Percentiles rank a stretch among this genome's conserved stretches.
phyloP scores from a whole-genome alignment of 2,113 vertebrate genomes.

The Toxotes jaculatrix region DNA sequence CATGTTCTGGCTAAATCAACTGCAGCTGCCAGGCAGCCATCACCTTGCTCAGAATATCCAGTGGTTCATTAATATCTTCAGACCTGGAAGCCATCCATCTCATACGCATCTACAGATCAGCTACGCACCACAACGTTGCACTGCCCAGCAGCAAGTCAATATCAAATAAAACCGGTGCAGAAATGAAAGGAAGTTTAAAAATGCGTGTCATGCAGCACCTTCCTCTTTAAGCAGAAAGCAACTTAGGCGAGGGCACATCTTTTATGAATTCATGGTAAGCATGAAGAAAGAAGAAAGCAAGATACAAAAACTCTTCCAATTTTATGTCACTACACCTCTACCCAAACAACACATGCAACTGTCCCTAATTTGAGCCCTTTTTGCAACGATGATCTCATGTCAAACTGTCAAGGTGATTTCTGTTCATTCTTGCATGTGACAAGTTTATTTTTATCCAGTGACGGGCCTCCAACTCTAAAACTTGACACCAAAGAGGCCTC shows the following conservation, averaged over 20 bases:
- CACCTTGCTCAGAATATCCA: constrained; percentile 71
- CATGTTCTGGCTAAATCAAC: constrained; percentile 58
- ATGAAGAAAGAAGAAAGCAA: neutral
- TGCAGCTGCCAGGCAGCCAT: constrained; percentile 64
- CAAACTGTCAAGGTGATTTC: constrained; percentile 56
- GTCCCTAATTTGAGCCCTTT: neutral
- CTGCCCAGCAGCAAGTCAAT: neutral
- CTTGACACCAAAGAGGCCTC: constrained; percentile 68
- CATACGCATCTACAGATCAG: constrained; percentile 39
- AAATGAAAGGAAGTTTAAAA: constrained; percentile 10
- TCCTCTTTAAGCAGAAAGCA: neutral
- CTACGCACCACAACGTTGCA: constrained; percentile 14
- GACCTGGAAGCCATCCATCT: constrained; percentile 53
- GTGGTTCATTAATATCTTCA: constrained; percentile 72
- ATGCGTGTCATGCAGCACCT: neutral
- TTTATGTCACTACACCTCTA: neutral
- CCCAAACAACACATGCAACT: neutral
- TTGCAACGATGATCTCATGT: constrained; percentile 58
- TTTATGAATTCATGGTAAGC: neutral
- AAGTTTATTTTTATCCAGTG: constrained; percentile 79
- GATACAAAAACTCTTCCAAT: constrained; percentile 3
- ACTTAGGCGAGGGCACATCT: neutral
- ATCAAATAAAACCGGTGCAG: constrained; percentile 13
- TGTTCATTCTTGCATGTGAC: constrained; percentile 62
- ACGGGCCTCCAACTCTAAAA: constrained; percentile 59